These are phyloP conservation scores for Arrhamphus sclerolepis DNA, from an alignment of 2,797 vertebrate genomes.

Conservation along the genomic window DNA sequence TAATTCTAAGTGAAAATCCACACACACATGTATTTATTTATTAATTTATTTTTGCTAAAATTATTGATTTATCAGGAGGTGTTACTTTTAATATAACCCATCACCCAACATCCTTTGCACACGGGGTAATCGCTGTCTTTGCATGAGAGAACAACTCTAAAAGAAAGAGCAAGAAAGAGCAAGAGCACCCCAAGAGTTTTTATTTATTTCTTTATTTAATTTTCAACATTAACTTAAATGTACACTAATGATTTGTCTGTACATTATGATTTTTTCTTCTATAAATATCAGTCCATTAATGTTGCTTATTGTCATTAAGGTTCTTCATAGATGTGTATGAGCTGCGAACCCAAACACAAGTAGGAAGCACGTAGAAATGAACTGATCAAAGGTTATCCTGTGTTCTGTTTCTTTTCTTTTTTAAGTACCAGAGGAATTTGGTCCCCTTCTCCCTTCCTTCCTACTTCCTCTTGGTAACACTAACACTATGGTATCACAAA, in stretches of 20 bases:
- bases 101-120: too few species aligned
- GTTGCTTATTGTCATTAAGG: constrained; percentile 1
- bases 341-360: constrained; percentile 3
- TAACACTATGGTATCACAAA: background rate
- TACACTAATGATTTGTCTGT: background rate
- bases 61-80: too few species aligned
- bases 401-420: background rate
- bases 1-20: too few species aligned
- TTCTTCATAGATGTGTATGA: constrained; percentile 18
- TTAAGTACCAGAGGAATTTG: background rate
- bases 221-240: too few species aligned
- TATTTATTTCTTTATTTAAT: too few species aligned
- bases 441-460: constrained; percentile 40
- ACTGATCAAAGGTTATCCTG: constrained; percentile 16
- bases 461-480: constrained; percentile 32
- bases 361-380: background rate
- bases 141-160: too few species aligned
- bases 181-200: too few species aligned
- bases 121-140: too few species aligned
- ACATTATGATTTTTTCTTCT: background rate
- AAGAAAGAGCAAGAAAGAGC: too few species aligned
- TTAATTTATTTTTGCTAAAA: too few species aligned
- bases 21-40: too few species aligned
- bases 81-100: too few species aligned
- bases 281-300: constrained; percentile 8